Percentiles rank a stretch among this genome's conserved stretches.
These are phyloP conservation scores for Ctenosaura bakeri DNA, from an alignment of 2,797 vertebrate species.

Conservation along the genomic window DNA sequence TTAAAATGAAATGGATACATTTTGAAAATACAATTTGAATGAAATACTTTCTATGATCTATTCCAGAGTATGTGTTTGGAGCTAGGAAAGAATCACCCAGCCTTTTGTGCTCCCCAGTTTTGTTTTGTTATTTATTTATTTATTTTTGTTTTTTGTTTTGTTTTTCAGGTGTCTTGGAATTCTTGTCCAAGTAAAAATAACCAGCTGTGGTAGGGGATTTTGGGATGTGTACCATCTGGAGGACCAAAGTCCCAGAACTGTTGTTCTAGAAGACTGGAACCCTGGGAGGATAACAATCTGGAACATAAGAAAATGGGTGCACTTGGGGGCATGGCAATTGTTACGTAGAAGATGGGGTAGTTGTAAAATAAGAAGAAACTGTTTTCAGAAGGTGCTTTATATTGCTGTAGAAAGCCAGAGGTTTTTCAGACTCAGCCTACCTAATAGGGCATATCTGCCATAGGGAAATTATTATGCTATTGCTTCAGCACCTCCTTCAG, in stretches of 20 bases:
- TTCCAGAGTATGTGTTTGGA: not conserved
- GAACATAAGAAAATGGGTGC: not conserved
- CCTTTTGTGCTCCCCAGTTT: not conserved
- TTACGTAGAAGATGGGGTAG: not conserved
- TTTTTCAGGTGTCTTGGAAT: too few species aligned
- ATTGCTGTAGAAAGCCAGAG: not conserved
- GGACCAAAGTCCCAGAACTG: too few species aligned
- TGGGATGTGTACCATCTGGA: too few species aligned
- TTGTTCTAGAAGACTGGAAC: too few species aligned
- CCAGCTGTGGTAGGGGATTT: too few species aligned
- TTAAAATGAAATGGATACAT: not conserved
- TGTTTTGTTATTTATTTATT: too few species aligned
- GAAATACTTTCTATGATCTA: not conserved
- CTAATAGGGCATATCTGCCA: not conserved
- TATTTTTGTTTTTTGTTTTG: too few species aligned
- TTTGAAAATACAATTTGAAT: not conserved
- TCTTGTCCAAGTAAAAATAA: too few species aligned
- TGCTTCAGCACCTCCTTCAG: not conserved
- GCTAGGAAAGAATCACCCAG: not conserved
- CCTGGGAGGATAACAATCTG: not conserved
- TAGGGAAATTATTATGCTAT: conserved; percentile 8
- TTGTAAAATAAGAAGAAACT: not conserved
- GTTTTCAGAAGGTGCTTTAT: not conserved
- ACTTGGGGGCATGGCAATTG: not conserved
- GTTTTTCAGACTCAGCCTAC: not conserved